Evolutionary conservation across 2,888 invertebrate species (phyloP), one percentile per base, ranked within the genome.

Genomic region (Drosophila emarginata): DNA sequence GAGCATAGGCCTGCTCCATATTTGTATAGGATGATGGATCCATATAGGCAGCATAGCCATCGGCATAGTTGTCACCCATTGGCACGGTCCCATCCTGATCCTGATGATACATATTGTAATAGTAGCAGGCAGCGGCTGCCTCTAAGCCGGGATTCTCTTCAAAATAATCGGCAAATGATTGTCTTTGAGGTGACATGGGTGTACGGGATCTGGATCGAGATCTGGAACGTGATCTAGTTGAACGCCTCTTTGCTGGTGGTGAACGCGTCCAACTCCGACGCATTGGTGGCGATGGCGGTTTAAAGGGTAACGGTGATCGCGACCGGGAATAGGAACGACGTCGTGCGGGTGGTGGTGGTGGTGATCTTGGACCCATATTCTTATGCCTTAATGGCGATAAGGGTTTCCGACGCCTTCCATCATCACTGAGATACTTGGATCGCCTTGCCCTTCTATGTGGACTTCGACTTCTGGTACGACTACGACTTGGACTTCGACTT

Each of bases 261-360:
- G 90, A 62, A 15, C 80, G 76, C 0, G 90, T 89, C 57, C 83
- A 73, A 58, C 90, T 90, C 23, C 90, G 88, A 2, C 88, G 89
- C 90, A 90, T 89, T 2, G 91, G 91, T 1, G 91, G 91, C 6
- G 91, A 91, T 0, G 91, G 91, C 2, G 91, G 91, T 62, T 89
- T 91, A 18, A 90, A 91, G 4, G 90, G 90, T 40, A 91, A 65
- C 6, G 91, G 91, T 0, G 91, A 91, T 23, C 91, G 83, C 1
- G 90, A 89, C 50, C 89, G 60, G 6, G 65, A 90, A 18, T 84
- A 89, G 5, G 91, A 90, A 23, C 88, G 87, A 14, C 88, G 79
- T 21, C 87, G 78, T 2, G 58, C 9, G 1, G 45, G 4, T 15
- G 40, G 40, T 12, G 18, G 45, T 11, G 45, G 45, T 14, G 88